phyloP scores from a whole-genome alignment of 2,113 vertebrate species.

The Neogobius melanostomus region DNA sequence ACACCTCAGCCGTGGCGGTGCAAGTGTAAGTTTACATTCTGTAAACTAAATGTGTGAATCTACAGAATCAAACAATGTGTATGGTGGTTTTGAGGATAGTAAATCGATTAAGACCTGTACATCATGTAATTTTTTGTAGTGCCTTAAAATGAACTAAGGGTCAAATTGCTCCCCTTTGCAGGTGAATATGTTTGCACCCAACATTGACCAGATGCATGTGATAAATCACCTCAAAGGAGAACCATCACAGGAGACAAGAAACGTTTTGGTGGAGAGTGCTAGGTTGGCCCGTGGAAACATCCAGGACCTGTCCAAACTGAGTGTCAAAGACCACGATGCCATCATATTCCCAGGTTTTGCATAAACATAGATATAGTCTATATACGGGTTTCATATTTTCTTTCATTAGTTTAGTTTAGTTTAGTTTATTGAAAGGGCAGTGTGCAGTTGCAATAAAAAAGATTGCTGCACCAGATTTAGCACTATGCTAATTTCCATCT shows the following conservation, averaged over 20 bases:
- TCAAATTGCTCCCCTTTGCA: conserved; percentile 35
- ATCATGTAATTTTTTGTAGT: background rate
- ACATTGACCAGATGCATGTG: conserved; percentile 84
- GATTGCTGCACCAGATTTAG: no score
- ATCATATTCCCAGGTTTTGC: conserved; percentile 75
- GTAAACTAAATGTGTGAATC: background rate
- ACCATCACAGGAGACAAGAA: conserved; percentile 79
- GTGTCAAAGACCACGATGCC: conserved; percentile 75
- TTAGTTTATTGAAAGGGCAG: no score
- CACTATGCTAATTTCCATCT: no score
- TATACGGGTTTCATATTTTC: no score
- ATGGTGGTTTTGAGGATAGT: no score
- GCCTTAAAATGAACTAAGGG: background rate
- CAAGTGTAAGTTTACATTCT: conserved; percentile 62
- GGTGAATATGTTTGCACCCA: conserved; percentile 86
- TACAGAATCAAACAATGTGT: no score
- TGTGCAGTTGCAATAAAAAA: no score
- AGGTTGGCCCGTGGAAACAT: conserved; percentile 80
- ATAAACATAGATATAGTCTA: background rate
- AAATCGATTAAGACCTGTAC: no score
- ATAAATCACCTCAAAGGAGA: conserved; percentile 80
- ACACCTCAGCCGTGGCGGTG: conserved; percentile 76
- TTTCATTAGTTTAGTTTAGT: no score
- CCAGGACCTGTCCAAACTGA: conserved; percentile 78
- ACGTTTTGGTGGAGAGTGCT: conserved; percentile 82